A percentile compares a stretch with the other conserved stretches of the same genome.
Conservation (phyloP, 2,113 vertebrate species). For the Coptodon rendalli region DNA sequence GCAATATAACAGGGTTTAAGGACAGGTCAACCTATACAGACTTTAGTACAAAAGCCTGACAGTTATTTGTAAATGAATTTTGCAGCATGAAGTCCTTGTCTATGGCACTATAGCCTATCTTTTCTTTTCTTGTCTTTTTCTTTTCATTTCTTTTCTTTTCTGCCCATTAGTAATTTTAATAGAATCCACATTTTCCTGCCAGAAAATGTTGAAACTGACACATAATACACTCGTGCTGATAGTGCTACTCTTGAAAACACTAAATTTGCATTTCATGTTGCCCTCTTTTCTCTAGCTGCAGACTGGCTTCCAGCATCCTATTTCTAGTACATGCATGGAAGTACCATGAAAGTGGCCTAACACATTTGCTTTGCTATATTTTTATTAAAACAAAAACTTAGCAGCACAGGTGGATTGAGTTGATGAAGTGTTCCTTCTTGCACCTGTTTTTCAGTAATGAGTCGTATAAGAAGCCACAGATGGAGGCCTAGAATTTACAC, state of each 20-base stretch:
- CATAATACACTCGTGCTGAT: not conserved
- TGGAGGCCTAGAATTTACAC: not conserved
- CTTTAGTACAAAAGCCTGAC: not conserved
- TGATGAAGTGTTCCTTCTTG: not conserved
- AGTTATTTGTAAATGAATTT: not conserved
- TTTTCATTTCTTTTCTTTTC: not conserved
- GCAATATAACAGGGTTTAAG: not conserved
- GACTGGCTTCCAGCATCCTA: not conserved
- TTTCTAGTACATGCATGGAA: not conserved
- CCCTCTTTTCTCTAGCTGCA: not conserved
- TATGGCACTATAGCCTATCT: not conserved
- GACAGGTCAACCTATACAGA: not conserved
- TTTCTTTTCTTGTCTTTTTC: not conserved
- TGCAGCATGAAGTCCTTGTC: not conserved
- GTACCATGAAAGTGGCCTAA: not conserved
- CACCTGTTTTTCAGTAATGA: not conserved
- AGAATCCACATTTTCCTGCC: not conserved
- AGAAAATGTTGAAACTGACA: not conserved
- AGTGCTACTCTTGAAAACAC: not conserved
- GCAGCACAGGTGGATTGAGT: not conserved
- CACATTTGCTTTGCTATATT: not conserved
- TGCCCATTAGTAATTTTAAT: not conserved
- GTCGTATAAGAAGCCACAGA: not conserved
- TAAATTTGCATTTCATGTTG: not conserved
- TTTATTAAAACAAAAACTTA: not conserved